These are phyloP conservation scores for Callaeas wilsoni DNA, from an alignment of 2,113 vertebrate species.

Conservation along the genomic window DNA sequence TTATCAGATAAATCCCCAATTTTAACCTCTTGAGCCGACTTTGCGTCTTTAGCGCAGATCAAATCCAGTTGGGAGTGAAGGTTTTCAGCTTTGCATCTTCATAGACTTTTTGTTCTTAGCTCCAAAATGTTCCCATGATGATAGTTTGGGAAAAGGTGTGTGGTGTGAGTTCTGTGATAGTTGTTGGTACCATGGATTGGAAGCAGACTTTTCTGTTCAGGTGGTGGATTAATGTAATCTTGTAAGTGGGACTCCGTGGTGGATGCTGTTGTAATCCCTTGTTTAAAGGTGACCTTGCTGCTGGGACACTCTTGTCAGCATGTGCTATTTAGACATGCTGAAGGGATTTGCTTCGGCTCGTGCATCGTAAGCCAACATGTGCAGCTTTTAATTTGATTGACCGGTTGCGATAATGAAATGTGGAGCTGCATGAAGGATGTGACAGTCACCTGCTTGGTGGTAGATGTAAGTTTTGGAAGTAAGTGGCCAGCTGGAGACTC, in stretches of 20 bases:
- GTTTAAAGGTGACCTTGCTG: not conserved
- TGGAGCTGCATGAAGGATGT: not conserved
- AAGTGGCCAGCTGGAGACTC: not conserved
- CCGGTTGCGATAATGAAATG: not conserved
- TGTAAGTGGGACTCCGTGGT: not conserved
- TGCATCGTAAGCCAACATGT: not conserved
- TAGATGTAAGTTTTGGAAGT: not conserved
- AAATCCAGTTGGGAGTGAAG: not conserved
- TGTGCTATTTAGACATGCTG: not conserved
- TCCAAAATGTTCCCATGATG: accelerated
- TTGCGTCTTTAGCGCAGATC: not conserved
- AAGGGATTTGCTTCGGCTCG: not conserved
- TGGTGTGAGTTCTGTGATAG: not conserved
- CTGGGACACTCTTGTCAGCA: not conserved
- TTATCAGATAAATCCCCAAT: slow-evolving; percentile 9
- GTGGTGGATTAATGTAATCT: not conserved
- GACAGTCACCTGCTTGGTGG: not conserved
- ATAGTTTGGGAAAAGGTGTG: not conserved
- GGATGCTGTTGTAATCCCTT: not conserved
- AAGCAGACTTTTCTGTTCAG: not conserved
- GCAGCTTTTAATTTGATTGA: not conserved
- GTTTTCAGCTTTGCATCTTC: slow-evolving; percentile 2
- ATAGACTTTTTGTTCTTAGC: not conserved
- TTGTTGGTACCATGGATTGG: not conserved
- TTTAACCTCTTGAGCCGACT: slow-evolving; percentile 1